phyloP scores from a whole-genome alignment of 2,113 vertebrate species.

The Pristiophorus japonicus region DNA sequence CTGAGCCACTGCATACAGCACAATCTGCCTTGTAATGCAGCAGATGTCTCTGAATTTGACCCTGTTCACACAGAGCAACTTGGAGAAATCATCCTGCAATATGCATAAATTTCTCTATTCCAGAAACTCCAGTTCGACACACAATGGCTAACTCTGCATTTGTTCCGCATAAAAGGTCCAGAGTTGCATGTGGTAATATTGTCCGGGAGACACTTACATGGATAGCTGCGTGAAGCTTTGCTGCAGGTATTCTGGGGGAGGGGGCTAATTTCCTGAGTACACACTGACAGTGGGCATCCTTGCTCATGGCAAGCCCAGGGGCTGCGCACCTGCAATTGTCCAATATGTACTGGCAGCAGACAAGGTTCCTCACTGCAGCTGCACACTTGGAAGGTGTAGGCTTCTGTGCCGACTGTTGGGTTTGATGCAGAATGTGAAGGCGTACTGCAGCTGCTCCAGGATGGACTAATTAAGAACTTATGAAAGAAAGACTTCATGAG shows the following conservation, averaged over 20 bases:
- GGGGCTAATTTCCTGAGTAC: background rate
- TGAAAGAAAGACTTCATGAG: background rate
- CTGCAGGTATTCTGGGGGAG: background rate
- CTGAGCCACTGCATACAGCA: no score
- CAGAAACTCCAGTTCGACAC: background rate
- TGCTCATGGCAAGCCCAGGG: background rate
- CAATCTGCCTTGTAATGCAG: background rate
- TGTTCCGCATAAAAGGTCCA: background rate
- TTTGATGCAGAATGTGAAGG: background rate
- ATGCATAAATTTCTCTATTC: background rate
- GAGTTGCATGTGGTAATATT: background rate
- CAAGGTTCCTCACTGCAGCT: background rate
- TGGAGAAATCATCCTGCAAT: background rate
- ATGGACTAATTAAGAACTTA: background rate
- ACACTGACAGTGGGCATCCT: background rate
- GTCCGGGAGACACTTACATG: background rate
- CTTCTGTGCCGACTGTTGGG: background rate
- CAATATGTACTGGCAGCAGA: background rate
- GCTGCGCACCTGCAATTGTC: background rate
- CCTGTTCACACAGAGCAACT: background rate
- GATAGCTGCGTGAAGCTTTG: background rate
- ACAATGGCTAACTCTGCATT: background rate
- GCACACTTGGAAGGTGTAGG: background rate
- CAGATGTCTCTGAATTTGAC: background rate
- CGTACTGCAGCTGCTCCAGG: background rate